Evolutionary conservation across 2,797 vertebrate species (phyloP).

Genomic region (Eleutherodactylus coqui): DNA sequence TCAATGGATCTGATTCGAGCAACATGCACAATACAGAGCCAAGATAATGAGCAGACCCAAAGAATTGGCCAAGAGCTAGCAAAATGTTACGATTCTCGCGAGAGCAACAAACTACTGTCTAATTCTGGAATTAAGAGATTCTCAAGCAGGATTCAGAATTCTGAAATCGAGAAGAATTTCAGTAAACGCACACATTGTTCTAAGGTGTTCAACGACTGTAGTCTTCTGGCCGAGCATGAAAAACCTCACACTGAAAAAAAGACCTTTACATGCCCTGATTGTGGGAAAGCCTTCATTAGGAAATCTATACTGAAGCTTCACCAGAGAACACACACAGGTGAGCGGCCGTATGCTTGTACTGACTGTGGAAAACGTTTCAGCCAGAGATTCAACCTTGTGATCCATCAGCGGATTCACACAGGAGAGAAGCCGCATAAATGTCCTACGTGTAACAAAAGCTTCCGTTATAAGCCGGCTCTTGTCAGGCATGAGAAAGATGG

Average conservation of each 20-base stretch:
- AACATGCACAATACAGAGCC: not conserved
- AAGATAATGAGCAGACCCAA: not conserved
- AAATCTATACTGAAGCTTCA: constrained; percentile 40
- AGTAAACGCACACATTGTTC: not conserved
- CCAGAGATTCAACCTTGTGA: constrained; percentile 38
- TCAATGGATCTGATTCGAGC: not conserved
- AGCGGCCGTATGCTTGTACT: not conserved
- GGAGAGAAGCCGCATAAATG: constrained; percentile 39
- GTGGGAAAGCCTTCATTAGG: constrained; percentile 37
- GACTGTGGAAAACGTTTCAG: constrained; percentile 38
- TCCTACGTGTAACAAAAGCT: constrained; percentile 9
- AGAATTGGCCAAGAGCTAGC: not conserved
- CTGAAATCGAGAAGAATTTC: not conserved
- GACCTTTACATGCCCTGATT: constrained; percentile 12
- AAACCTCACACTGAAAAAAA: constrained; percentile 19
- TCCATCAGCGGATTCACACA: constrained; percentile 41
- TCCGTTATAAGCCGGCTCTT: constrained; percentile 40
- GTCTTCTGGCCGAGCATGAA: constrained; percentile 18
- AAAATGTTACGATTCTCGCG: not conserved
- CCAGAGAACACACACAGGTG: constrained; percentile 30
- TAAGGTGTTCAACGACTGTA: not conserved
- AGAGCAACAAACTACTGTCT: not conserved
- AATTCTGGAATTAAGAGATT: not conserved
- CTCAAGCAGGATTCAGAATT: not conserved
- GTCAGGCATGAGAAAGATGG: constrained; percentile 10